These are phyloP conservation scores for Parotia lawesii DNA, from an alignment of 2,113 vertebrate genomes.

Conservation along the genomic window DNA sequence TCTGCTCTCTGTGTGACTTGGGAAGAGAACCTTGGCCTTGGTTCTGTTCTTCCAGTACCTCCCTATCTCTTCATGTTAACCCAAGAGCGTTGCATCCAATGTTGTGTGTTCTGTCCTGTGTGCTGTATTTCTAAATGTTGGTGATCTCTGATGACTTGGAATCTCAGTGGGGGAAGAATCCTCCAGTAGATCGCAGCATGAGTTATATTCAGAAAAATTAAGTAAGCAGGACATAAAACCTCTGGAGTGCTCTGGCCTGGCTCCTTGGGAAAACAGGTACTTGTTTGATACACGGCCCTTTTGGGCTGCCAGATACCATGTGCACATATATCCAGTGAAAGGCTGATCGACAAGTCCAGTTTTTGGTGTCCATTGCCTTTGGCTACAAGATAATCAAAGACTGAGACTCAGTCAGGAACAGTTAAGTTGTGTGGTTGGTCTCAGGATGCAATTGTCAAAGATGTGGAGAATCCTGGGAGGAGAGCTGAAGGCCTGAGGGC, in stretches of 20 bases:
- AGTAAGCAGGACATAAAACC: neutral
- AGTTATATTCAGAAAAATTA: neutral
- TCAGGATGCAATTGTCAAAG: neutral
- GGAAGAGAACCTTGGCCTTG: neutral
- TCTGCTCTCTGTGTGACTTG: neutral
- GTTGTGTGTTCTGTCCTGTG: neutral
- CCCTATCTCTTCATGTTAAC: neutral
- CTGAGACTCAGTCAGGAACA: neutral
- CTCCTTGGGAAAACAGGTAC: neutral
- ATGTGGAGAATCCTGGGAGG: neutral
- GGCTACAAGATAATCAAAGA: neutral
- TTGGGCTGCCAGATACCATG: neutral
- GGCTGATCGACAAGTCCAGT: neutral
- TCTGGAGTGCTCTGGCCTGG: neutral
- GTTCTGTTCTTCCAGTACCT: neutral
- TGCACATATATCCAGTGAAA: neutral
- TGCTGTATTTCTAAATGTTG: neutral
- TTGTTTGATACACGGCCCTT: fast-evolving
- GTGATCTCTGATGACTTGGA: neutral
- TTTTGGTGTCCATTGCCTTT: neutral
- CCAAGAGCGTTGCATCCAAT: neutral
- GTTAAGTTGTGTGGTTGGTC: neutral
- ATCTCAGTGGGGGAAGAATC: neutral
- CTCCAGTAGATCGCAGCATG: fast-evolving
- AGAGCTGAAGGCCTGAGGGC: neutral